phyloP scores from a whole-genome alignment of 2,888 invertebrate species.

The Hypena proboscidalis region DNA sequence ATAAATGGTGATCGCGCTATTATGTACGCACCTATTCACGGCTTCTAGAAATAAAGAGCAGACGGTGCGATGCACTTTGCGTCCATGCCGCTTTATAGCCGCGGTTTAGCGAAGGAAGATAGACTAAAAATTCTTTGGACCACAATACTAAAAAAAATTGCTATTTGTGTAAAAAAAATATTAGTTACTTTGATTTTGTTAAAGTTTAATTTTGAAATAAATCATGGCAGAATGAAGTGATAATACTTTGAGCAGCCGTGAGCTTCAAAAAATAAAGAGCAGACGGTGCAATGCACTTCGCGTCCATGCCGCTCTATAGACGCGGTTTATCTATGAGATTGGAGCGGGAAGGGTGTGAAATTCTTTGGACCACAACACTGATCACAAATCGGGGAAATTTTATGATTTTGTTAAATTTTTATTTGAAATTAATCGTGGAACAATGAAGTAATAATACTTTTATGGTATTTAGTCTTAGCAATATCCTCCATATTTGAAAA shows the following conservation, averaged over 20 bases:
- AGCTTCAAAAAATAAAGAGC: conserved; percentile 42
- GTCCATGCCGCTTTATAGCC: conserved; percentile 29
- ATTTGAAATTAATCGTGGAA: conserved; percentile 7
- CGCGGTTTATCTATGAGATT: conserved; percentile 43
- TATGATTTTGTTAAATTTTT: no score
- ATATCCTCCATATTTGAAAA: no score
- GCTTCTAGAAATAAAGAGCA: conserved; percentile 42
- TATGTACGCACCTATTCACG: conserved; percentile 24
- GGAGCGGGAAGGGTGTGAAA: conserved; percentile 26
- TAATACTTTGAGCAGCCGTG: no score
- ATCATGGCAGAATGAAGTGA: conserved; percentile 4
- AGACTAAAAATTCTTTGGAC: conserved; percentile 36
- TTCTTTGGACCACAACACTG: conserved; percentile 31
- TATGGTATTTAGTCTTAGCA: no score
- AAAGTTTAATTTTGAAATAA: conserved; percentile 5
- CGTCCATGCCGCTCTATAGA: conserved; percentile 26
- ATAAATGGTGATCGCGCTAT: conserved; percentile 24
- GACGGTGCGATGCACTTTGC: conserved; percentile 40
- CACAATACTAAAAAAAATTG: conserved; percentile 27
- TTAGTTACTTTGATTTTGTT: no score
- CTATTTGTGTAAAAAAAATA: no score
- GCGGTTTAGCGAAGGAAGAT: conserved; percentile 34
- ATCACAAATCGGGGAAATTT: no score
- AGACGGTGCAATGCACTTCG: conserved; percentile 31
- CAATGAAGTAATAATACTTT: no score